Evolutionary conservation across 92 coral and sea anemone genomes (phyloP), one percentile per base, ranked within the genome.

Genomic region (Scolanthus callimorphus): DNA sequence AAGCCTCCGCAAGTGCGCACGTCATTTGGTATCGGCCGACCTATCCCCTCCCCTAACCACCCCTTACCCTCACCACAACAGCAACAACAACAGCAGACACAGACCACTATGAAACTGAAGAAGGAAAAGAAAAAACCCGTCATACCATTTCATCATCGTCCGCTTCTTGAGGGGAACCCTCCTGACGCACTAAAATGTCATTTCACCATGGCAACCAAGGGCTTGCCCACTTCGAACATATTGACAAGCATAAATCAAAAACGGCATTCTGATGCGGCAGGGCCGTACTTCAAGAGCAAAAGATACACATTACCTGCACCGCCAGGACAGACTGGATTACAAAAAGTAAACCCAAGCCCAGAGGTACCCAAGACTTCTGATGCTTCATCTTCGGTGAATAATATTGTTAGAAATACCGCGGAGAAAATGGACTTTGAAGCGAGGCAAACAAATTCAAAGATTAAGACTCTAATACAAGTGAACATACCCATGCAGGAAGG

Each of bases 121-220:
- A 85, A 79, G 57, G 98, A 92, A 60, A 89, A 85, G 65, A 84
- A 81, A 66, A 92, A 89, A 56, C 94, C 96, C 2, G 31, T 81
- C 31, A 31, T 74, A 17, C 98, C 98, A 10, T 92, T 92, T 63
- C 98, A 92, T 53, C 98, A 92, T 43, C 85, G 98, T 2, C 90
- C 78, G 15, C 63, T 69, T 23, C 28, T 82, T 29, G 86, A 78
- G 2, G 80, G 72, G 51, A 90, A 88, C 50, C 52, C 52, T 4
- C 86, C 96, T 0, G 90, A 83, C 29, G 79, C 77, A 1, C 39
- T 69, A 12, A 88, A 79, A 49, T 78, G 86, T 69, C 85, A 73
- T 73, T 79, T 80, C 27, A 82, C 81, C 49, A 78, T 85, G 67
- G 90, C 81, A 64, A 89, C 96, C 2, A 84, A 92, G 47, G 98